Conservation (phyloP, 1,140 invertebrate species). For the Mycetomoellerius zeteki region DNA sequence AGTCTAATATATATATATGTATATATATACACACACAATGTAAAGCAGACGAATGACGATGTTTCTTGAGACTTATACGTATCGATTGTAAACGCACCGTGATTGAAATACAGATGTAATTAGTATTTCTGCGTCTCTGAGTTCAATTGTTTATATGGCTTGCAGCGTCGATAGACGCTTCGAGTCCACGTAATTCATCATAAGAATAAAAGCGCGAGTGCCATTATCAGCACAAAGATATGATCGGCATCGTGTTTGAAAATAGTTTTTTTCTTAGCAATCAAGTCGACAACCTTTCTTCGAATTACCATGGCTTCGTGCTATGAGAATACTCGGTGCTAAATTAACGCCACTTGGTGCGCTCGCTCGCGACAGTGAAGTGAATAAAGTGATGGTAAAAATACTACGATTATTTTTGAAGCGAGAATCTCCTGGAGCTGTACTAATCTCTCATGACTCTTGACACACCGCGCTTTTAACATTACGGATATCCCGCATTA, state of each 20-base stretch:
- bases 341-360: constrained; percentile 77
- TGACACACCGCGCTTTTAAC: constrained; percentile 32
- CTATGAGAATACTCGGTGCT: constrained; percentile 26
- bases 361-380: constrained; percentile 69
- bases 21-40: neutral
- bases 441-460: constrained; percentile 63
- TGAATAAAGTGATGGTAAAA: constrained; percentile 81
- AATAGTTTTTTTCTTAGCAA: neutral
- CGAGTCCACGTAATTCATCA: constrained; percentile 19
- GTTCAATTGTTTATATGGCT: constrained; percentile 1
- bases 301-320: constrained; percentile 15
- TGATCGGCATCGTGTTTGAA: neutral
- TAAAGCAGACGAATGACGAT: neutral
- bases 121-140: neutral
- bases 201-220: constrained; percentile 17
- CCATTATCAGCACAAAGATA: constrained; percentile 7
- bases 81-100: neutral
- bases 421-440: constrained; percentile 66
- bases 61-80: neutral
- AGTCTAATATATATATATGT: too few relatives aligned
- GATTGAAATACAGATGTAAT: constrained; percentile 20
- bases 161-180: neutral
- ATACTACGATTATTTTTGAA: constrained; percentile 83
- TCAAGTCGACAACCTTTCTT: neutral
- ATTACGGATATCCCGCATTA: constrained; percentile 34